phyloP scores from a whole-genome alignment of 2,888 invertebrate species.

The Eupeodes latifasciatus region DNA sequence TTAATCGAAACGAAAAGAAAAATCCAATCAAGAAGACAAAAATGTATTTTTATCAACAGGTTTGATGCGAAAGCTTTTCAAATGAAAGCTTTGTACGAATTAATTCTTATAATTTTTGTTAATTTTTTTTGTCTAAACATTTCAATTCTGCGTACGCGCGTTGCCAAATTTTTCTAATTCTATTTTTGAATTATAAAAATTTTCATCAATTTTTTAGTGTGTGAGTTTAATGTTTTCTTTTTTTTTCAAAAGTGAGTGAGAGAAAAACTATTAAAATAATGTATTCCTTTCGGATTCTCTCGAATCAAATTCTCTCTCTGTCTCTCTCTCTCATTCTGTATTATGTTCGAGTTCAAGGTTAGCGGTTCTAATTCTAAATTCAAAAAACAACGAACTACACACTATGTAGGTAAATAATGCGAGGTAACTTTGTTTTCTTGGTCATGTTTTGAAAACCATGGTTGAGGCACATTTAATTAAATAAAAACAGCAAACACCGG shows the following conservation, averaged over 20 bases:
- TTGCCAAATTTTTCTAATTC: slow-evolving; percentile 67
- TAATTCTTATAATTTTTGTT: neutral
- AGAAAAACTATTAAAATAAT: slow-evolving; percentile 29
- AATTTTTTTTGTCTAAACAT: slow-evolving; percentile 5
- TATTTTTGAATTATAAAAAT: slow-evolving; percentile 60
- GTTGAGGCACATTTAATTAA: neutral
- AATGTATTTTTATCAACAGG: slow-evolving; percentile 76
- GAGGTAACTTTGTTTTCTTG: slow-evolving; percentile 48
- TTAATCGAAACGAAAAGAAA: slow-evolving; percentile 68
- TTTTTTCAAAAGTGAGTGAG: neutral
- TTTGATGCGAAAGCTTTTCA: slow-evolving; percentile 70
- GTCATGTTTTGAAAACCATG: slow-evolving; percentile 39
- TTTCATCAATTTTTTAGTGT: slow-evolving; percentile 20
- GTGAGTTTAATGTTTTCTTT: slow-evolving; percentile 16
- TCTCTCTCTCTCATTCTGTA: neutral
- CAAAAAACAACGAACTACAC: slow-evolving; percentile 10
- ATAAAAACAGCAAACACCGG: slow-evolving; percentile 5
- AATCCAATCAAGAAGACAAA: slow-evolving; percentile 63
- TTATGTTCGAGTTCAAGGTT: slow-evolving; percentile 45
- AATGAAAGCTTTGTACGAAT: slow-evolving; percentile 43
- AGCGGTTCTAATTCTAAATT: neutral
- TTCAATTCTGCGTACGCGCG: slow-evolving; percentile 66
- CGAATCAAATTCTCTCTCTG: neutral
- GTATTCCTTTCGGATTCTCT: neutral
- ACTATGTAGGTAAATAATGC: slow-evolving; percentile 10